Conservation (phyloP, 2,888 invertebrate species). For the Tanytarsus gracilentus region DNA sequence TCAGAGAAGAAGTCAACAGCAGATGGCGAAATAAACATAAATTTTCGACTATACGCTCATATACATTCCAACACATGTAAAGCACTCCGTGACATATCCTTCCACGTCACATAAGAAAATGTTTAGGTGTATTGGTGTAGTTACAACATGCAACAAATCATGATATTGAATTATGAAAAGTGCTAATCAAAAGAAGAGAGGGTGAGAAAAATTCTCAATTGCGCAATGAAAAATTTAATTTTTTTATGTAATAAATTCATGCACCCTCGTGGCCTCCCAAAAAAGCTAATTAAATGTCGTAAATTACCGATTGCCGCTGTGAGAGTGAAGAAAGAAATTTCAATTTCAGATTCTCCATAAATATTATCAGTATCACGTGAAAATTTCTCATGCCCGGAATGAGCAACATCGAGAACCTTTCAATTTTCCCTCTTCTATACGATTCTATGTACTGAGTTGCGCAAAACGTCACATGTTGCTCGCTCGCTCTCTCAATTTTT, state of each 20-base stretch:
- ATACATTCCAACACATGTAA: too few relatives aligned
- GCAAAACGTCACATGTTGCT: conserved; percentile 14
- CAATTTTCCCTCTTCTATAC: not conserved
- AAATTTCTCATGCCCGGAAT: conserved; percentile 16
- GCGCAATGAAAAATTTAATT: not conserved
- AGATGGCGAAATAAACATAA: too few relatives aligned
- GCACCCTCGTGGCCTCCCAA: too few relatives aligned
- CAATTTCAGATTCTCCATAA: not conserved
- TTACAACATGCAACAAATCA: conserved; percentile 6
- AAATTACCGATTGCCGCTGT: too few relatives aligned
- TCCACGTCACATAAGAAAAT: too few relatives aligned
- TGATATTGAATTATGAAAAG: not conserved
- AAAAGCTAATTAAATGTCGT: too few relatives aligned
- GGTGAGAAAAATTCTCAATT: too few relatives aligned
- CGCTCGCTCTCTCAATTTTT: not conserved
- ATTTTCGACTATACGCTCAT: too few relatives aligned
- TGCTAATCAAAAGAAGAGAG: too few relatives aligned
- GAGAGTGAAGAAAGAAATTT: too few relatives aligned
- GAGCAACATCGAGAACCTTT: conserved; percentile 2
- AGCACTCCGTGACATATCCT: too few relatives aligned
- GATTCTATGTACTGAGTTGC: not conserved
- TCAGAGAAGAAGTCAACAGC: not conserved
- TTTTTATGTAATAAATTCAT: not conserved
- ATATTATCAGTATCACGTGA: conserved; percentile 9
- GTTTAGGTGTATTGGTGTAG: not conserved